Percentiles rank a stretch among this genome's conserved stretches.
phyloP scores from a whole-genome alignment of 2,797 vertebrate genomes.

The Cyprinodon diabolis region DNA sequence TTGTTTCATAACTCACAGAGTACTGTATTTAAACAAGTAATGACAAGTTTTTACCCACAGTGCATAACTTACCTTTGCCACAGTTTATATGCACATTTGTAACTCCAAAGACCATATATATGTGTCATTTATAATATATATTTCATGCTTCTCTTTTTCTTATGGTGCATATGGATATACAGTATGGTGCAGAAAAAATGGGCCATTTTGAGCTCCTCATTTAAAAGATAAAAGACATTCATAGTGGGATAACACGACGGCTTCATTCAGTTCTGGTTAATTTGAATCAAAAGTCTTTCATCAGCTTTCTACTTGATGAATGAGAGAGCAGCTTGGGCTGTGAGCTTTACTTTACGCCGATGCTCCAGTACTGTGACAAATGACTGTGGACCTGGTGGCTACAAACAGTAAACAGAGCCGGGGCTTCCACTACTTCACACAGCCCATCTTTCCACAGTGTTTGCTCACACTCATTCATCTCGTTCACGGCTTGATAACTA shows the following conservation, averaged over 20 bases:
- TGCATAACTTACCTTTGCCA: neutral
- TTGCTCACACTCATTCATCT: constrained; percentile 71
- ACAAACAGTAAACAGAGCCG: constrained; percentile 72
- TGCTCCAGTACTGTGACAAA: constrained; percentile 71
- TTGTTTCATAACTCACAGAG: neutral
- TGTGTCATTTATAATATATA: neutral
- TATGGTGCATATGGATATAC: neutral
- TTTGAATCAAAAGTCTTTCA: constrained; percentile 65
- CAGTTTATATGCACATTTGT: neutral
- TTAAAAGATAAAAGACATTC: constrained; percentile 52
- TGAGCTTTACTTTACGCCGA: constrained; percentile 48
- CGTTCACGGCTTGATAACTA: constrained; percentile 71
- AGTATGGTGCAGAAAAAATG: neutral
- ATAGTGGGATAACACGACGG: constrained; percentile 32
- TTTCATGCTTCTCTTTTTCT: neutral
- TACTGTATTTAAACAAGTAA: neutral
- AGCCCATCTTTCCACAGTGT: constrained; percentile 55
- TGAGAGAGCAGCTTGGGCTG: constrained; percentile 50
- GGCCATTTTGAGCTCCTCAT: constrained; percentile 42
- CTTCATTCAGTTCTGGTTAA: constrained; percentile 62
- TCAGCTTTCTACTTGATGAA: constrained; percentile 69
- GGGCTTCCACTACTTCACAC: constrained; percentile 51
- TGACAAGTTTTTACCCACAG: neutral
- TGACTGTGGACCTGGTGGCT: constrained; percentile 68
- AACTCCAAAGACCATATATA: neutral